These are phyloP conservation scores for Chelon labrosus DNA, from an alignment of 2,797 vertebrate genomes.

Conservation along the genomic window DNA sequence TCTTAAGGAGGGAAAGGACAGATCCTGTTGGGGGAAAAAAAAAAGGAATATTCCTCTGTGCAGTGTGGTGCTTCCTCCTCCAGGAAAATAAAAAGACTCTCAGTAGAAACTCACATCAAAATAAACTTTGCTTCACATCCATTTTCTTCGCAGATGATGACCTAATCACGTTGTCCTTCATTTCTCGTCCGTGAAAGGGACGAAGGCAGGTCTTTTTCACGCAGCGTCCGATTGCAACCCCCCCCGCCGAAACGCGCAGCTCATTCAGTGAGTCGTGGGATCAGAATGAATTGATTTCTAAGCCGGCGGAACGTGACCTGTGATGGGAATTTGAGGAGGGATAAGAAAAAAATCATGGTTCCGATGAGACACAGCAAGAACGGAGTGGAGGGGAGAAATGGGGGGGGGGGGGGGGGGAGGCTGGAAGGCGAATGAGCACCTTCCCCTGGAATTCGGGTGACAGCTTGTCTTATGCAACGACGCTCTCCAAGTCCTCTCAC, in stretches of 20 bases:
- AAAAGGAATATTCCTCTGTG: constrained; percentile 73
- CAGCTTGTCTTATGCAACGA: constrained; percentile 63
- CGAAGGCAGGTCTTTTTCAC: constrained; percentile 57
- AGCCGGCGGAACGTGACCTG: constrained; percentile 73
- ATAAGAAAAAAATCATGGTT: constrained; percentile 67
- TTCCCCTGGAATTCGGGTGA: constrained; percentile 68
- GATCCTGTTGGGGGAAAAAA: constrained; percentile 47
- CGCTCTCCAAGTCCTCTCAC: constrained; percentile 61
- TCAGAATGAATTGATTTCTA: constrained; percentile 72
- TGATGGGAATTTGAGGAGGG: constrained; percentile 65
- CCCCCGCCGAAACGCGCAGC: constrained; percentile 49
- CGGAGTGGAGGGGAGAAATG: constrained; percentile 6
- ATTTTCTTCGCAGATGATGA: constrained; percentile 67
- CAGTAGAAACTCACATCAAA: constrained; percentile 61
- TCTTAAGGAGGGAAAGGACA: constrained; percentile 62
- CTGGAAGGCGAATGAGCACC: constrained; percentile 47
- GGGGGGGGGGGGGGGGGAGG: neutral
- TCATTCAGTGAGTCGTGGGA: constrained; percentile 78
- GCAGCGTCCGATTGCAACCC: constrained; percentile 44
- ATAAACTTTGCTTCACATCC: constrained; percentile 70
- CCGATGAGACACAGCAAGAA: constrained; percentile 51
- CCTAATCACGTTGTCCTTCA: constrained; percentile 72
- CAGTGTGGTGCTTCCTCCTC: constrained; percentile 46
- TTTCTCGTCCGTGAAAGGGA: constrained; percentile 55
- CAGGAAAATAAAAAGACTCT: constrained; percentile 53